Percentiles rank a stretch among this genome's conserved stretches.
These are phyloP conservation scores for Microctonus aethiopoides DNA, from an alignment of 2,888 invertebrate species.

Conservation along the genomic window DNA sequence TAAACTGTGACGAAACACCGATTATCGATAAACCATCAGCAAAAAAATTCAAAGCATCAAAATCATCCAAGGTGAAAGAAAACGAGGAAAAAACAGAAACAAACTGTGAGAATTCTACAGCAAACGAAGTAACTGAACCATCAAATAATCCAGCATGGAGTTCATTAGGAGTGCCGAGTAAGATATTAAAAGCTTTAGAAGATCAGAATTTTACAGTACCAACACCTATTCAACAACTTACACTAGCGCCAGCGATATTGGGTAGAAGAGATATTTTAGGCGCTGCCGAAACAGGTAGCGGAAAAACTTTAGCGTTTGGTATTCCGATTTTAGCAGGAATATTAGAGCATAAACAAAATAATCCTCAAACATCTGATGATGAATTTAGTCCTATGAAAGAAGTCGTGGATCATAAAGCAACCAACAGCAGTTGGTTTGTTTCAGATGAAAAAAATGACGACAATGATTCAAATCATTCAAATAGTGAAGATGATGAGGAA, in stretches of 20 bases:
- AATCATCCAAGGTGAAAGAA: neutral
- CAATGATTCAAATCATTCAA: slow-evolving; percentile 26
- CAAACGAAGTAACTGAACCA: slow-evolving; percentile 44
- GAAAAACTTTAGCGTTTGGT: slow-evolving; percentile 97
- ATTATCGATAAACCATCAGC: neutral
- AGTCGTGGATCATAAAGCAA: slow-evolving; percentile 19
- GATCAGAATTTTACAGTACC: slow-evolving; percentile 84
- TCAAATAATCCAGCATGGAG: slow-evolving; percentile 74
- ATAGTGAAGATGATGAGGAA: slow-evolving; percentile 54
- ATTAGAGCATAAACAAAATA: slow-evolving; percentile 73
- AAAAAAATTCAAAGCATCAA: neutral
- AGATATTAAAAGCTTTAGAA: slow-evolving; percentile 78
- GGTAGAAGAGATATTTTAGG: slow-evolving; percentile 93
- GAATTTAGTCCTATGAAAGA: neutral
- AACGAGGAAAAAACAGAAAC: neutral
- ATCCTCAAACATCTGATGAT: slow-evolving; percentile 45
- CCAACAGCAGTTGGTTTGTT: slow-evolving; percentile 33
- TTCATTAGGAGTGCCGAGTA: slow-evolving; percentile 75
- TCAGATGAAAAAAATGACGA: slow-evolving; percentile 33
- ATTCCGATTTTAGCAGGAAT: slow-evolving; percentile 93
- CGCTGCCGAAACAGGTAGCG: slow-evolving; percentile 99
- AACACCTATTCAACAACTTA: slow-evolving; percentile 87
- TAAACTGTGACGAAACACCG: neutral
- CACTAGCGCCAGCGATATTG: slow-evolving; percentile 85
- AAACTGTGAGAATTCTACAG: neutral